Evolutionary conservation across 2,797 vertebrate genomes (phyloP).

Genomic region (Helicolenus hilgendorfi): DNA sequence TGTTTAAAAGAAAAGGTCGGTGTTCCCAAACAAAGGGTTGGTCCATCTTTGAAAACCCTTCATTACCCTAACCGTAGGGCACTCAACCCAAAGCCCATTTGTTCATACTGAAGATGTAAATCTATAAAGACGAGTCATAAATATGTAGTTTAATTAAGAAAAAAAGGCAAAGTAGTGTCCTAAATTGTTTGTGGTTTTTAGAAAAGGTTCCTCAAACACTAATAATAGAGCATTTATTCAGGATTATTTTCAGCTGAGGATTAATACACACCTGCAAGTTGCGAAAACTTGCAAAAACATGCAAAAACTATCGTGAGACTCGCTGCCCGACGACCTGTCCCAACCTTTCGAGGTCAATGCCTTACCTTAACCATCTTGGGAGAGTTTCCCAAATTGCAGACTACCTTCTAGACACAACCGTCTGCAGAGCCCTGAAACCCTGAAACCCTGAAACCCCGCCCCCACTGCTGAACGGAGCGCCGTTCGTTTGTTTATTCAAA

Average conservation of each 20-base stretch:
- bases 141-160: not conserved
- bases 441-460: too few relatives aligned
- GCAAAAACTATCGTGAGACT: too few relatives aligned
- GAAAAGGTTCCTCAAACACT: not conserved
- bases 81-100: not conserved
- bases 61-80: not conserved
- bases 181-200: not conserved
- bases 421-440: too few relatives aligned
- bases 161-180: not conserved
- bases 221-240: not conserved
- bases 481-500: too few relatives aligned
- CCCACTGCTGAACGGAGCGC: too few relatives aligned
- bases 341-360: too few relatives aligned
- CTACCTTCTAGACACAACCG: too few relatives aligned
- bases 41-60: not conserved
- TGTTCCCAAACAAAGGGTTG: not conserved
- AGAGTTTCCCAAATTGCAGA: too few relatives aligned
- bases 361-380: too few relatives aligned
- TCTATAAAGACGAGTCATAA: not conserved
- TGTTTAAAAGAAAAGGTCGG: not conserved
- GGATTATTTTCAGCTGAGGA: not conserved
- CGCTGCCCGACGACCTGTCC: too few relatives aligned
- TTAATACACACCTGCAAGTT: not conserved
- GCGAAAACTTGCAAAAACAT: too few relatives aligned
- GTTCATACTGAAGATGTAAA: not conserved